Base-by-base conservation (phyloP, 2,888 invertebrate species). In the Ectemnius continuus region DNA sequence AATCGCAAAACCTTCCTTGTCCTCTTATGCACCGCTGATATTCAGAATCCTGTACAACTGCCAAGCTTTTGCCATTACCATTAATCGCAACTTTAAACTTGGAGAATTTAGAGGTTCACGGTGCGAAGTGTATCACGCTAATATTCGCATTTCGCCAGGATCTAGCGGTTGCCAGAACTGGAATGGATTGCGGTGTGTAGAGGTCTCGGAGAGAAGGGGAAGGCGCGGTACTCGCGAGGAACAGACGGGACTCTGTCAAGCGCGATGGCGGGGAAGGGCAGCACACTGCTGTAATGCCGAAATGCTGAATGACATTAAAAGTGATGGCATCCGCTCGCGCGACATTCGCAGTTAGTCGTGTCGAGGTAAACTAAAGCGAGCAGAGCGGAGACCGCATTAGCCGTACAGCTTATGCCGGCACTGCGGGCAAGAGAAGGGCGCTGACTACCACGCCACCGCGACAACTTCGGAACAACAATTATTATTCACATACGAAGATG, bases 391-490 rank as follows among this genome's bases (percentile, higher is more conserved):
- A 67, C 68, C 70, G 75, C 80, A 81, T 82, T 81, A 82, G 74
- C 70, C 73, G 75, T 23, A 70, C 59, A 73, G 80, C 80, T 79
- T 78, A 75, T 52, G 79, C 70, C 68, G 65, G 67, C 48, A 69
- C 63, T 73, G 61, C 72, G 75, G 70, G 36, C 36, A 36, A 11
- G 11, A 6, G 36, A 14, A 52, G 52, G 52, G 2, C 16, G 52
- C 2, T 14, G 52, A 16, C 52, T 14, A 16, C 52, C 52, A 5
- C 52, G 16, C 0, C 70, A 59, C 47, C 47, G 69, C 59, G 67
- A 57, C 73, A 82, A 82, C 82, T 82, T 82, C 66, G 76, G 71
- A 83, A 83, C 82, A 82, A 82, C 82, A 79, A 83, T 83, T 83
- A 82, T 81, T 78, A 83, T 81, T 81, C 81, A 67, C 77, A 63